These are phyloP conservation scores for Oreocharis arfaki DNA, from an alignment of 2,113 vertebrate genomes.

Conservation along the genomic window DNA sequence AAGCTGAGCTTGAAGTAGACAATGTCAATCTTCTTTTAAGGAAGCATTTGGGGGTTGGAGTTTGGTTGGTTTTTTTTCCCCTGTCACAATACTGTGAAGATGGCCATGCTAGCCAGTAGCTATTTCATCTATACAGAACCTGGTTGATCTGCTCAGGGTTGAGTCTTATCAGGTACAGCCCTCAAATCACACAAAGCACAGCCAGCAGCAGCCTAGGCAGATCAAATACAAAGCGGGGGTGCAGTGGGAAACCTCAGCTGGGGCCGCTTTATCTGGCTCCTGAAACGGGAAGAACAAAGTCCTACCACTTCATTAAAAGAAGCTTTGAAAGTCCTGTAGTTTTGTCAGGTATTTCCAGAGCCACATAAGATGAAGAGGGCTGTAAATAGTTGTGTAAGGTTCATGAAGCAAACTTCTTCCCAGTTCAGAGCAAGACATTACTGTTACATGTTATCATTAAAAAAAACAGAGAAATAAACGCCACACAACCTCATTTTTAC, in stretches of 20 bases:
- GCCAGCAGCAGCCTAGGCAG: neutral
- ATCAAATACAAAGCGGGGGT: neutral
- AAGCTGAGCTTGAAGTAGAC: neutral
- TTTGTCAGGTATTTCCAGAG: neutral
- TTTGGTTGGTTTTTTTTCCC: neutral
- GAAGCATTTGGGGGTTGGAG: neutral
- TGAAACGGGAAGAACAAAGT: neutral
- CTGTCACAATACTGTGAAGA: neutral
- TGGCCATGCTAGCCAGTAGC: neutral
- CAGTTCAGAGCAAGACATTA: neutral
- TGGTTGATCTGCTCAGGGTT: neutral
- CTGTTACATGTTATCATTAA: neutral
- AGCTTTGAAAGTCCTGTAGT: neutral
- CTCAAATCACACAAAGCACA: neutral
- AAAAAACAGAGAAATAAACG: neutral
- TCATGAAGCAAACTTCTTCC: neutral
- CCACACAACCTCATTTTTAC: neutral
- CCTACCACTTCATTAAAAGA: neutral
- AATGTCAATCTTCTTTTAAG: neutral
- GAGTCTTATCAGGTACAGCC: neutral
- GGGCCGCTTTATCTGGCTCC: neutral
- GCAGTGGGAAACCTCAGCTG: neutral
- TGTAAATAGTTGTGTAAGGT: neutral
- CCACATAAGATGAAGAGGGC: neutral
- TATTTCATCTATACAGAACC: neutral